These are phyloP conservation scores for Ochropleura leucogaster DNA, from an alignment of 2,888 invertebrate species.

Conservation along the genomic window DNA sequence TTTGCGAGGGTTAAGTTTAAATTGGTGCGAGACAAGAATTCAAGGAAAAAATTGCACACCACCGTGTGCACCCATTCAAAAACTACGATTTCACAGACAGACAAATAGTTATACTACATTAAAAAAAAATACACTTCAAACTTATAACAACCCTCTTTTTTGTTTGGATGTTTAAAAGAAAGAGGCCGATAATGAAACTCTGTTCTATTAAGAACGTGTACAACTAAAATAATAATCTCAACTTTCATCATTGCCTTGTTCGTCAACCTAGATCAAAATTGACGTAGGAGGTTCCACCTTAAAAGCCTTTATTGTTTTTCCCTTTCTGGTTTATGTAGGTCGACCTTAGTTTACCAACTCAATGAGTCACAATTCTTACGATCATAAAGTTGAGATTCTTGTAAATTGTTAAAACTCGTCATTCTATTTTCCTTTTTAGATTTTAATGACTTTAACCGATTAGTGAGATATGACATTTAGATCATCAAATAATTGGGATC, in stretches of 20 bases:
- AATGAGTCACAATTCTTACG: constrained; percentile 9
- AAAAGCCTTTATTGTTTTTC: constrained; percentile 5
- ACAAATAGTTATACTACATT: too few relatives aligned
- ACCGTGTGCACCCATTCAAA: too few relatives aligned
- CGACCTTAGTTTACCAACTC: neutral
- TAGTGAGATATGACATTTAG: neutral
- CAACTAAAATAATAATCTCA: neutral
- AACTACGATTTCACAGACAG: too few relatives aligned
- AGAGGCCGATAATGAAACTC: neutral
- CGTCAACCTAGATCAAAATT: constrained; percentile 17
- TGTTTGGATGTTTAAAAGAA: neutral
- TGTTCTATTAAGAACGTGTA: neutral
- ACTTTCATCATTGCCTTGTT: constrained; percentile 43
- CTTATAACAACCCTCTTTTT: too few relatives aligned
- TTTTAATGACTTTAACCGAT: neutral
- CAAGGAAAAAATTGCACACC: too few relatives aligned
- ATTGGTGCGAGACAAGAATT: too few relatives aligned
- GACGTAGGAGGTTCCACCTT: constrained; percentile 20
- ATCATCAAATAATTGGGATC: neutral
- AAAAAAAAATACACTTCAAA: too few relatives aligned
- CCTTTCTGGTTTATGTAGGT: constrained; percentile 5
- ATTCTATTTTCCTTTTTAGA: neutral
- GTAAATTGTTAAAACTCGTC: neutral
- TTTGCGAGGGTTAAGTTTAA: too few relatives aligned
- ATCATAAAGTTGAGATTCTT: neutral